Evolutionary conservation across 2,113 vertebrate genomes (phyloP).

Genomic region (Phyllostomus hastatus): DNA sequence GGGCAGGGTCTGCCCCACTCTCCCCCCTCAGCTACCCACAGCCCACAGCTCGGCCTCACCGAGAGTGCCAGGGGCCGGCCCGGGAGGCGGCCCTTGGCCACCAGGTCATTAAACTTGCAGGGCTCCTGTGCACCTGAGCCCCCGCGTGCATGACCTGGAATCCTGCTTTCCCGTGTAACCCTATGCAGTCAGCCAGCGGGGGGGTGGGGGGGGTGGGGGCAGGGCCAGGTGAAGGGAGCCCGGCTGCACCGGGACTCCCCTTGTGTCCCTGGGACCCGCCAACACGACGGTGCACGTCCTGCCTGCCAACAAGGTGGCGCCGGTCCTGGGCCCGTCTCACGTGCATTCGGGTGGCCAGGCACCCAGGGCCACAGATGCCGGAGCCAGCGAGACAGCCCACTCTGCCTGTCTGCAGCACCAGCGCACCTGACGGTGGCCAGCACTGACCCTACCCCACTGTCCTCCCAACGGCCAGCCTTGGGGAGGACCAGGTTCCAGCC

Average conservation of each 20-base stretch:
- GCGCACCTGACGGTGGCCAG: no score
- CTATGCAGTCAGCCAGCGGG: background rate
- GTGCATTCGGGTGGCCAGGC: background rate
- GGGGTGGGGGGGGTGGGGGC: no score
- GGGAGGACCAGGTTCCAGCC: background rate
- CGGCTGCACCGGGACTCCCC: background rate
- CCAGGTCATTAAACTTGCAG: conserved; percentile 82
- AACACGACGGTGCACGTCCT: accelerated
- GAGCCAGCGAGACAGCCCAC: accelerated
- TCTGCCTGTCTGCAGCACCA: background rate
- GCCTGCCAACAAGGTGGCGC: background rate
- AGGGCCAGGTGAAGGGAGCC: accelerated
- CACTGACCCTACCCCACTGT: accelerated
- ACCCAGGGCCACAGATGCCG: accelerated
- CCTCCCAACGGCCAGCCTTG: background rate
- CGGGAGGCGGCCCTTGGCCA: background rate
- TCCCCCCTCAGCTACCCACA: no score
- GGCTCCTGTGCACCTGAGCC: conserved; percentile 60
- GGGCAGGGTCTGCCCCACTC: background rate
- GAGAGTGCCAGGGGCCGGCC: background rate
- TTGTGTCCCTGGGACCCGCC: accelerated
- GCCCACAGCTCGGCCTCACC: background rate
- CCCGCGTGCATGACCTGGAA: accelerated
- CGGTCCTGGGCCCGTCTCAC: accelerated
- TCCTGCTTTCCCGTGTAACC: conserved; percentile 50